Evolutionary conservation across 2,797 vertebrate species (phyloP).

Genomic region (Crax fasciolata): DNA sequence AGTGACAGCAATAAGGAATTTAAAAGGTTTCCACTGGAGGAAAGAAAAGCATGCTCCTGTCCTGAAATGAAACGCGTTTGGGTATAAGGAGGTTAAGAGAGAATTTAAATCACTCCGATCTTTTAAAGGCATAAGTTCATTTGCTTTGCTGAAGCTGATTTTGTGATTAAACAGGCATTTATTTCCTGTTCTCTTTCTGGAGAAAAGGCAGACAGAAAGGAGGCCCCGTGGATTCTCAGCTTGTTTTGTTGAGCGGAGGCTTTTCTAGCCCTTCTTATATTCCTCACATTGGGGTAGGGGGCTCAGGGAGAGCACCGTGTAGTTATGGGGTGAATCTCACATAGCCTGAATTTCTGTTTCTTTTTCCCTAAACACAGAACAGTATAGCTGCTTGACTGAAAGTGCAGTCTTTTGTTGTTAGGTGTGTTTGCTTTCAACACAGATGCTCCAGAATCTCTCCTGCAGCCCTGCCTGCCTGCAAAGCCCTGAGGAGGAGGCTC

Average conservation of each 20-base stretch:
- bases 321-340: background rate
- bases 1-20: constrained; percentile 18
- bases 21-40: background rate
- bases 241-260: background rate
- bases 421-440: background rate
- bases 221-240: background rate
- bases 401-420: background rate
- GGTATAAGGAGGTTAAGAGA: background rate
- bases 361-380: background rate
- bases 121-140: background rate
- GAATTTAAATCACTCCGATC: background rate
- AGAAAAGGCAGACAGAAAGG: background rate
- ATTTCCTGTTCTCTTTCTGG: background rate
- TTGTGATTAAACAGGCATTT: background rate
- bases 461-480: background rate
- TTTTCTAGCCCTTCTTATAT: background rate
- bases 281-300: background rate
- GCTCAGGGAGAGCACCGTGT: background rate
- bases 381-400: background rate
- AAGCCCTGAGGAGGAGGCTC: background rate
- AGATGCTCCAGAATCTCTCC: background rate
- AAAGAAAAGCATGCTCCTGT: background rate
- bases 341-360: background rate
- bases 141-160: background rate
- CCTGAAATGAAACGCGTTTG: background rate